Evolutionary conservation across 2,888 invertebrate species (phyloP).

Genomic region (Hirtodrosophila confusa): DNA sequence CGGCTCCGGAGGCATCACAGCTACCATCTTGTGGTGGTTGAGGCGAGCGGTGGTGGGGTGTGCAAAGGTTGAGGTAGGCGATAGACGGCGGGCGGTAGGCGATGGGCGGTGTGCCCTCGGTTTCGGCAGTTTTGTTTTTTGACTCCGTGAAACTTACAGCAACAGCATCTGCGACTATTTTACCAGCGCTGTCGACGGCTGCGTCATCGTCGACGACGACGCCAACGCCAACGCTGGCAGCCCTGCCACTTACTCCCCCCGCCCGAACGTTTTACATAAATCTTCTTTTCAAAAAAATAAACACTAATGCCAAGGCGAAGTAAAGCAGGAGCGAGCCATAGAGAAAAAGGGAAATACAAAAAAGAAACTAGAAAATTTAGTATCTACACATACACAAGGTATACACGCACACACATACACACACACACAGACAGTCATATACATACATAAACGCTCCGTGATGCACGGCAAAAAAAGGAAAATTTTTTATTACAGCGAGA

Average conservation of each 20-base stretch:
- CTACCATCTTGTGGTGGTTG: constrained; percentile 41
- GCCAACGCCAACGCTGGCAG: constrained; percentile 40
- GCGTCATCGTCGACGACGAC: constrained; percentile 13
- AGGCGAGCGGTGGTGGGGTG: constrained; percentile 5
- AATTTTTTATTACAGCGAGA: constrained; percentile 83
- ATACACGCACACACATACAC: constrained; percentile 13
- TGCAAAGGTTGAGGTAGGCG: constrained; percentile 41
- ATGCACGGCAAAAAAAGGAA: constrained; percentile 70
- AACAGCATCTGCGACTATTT: constrained; percentile 80
- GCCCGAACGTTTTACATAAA: constrained; percentile 82
- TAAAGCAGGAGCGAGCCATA: constrained; percentile 32
- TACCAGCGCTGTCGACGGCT: constrained; percentile 27
- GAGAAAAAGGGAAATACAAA: constrained; percentile 55
- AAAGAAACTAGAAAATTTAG: constrained; percentile 80
- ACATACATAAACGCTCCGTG: constrained; percentile 33
- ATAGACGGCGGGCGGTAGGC: neutral
- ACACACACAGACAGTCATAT: constrained; percentile 35
- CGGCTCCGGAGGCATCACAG: constrained; percentile 32
- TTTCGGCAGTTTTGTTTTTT: constrained; percentile 62
- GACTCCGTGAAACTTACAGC: constrained; percentile 73
- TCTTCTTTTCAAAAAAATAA: constrained; percentile 83
- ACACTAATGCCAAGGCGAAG: constrained; percentile 80
- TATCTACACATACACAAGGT: constrained; percentile 71
- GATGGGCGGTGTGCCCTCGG: constrained; percentile 11
- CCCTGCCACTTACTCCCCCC: constrained; percentile 20